Conservation (phyloP, 2,888 invertebrate genomes). For the Portevinia maculata region DNA sequence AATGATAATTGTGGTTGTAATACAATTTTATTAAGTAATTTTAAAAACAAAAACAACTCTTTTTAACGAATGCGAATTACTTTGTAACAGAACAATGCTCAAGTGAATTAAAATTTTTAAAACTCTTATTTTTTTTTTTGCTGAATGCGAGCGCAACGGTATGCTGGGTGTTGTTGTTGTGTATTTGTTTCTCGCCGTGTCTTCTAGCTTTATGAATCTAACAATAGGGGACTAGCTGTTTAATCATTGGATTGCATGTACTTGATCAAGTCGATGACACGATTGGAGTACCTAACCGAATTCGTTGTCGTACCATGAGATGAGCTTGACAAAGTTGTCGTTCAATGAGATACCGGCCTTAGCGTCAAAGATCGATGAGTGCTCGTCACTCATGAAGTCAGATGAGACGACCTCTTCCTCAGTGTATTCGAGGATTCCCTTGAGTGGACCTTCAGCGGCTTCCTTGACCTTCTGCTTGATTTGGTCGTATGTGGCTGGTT, state of each 20-base stretch:
- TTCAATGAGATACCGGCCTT: slow-evolving; percentile 97
- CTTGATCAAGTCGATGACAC: slow-evolving; percentile 98
- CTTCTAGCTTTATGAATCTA: slow-evolving; percentile 23
- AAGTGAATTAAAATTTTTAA: slow-evolving; percentile 51
- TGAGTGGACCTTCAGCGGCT: slow-evolving; percentile 92
- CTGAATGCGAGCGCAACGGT: slow-evolving; percentile 58
- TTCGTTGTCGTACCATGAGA: slow-evolving; percentile 99
- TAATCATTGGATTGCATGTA: slow-evolving; percentile 91
- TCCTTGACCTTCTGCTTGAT: slow-evolving; percentile 95
- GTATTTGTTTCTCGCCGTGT: slow-evolving; percentile 42
- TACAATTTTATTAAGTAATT: slow-evolving; percentile 40
- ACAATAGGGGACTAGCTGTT: slow-evolving; percentile 55
- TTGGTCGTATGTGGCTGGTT: slow-evolving; percentile 93
- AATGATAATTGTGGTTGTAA: slow-evolving; percentile 55
- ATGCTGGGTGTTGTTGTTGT: slow-evolving; percentile 31
- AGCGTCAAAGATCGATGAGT: slow-evolving; percentile 98
- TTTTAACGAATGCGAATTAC: slow-evolving; percentile 56
- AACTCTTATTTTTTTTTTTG: slow-evolving; percentile 28
- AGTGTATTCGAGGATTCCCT: slow-evolving; percentile 96
- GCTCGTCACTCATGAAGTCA: slow-evolving; percentile 95
- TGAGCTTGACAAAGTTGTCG: slow-evolving; percentile 97
- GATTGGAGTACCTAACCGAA: slow-evolving; percentile 98
- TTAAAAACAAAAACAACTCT: slow-evolving; percentile 37
- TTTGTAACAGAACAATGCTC: slow-evolving; percentile 57
- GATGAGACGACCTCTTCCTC: slow-evolving; percentile 98